A percentile compares a stretch with the other conserved stretches of the same genome.
phyloP scores from a whole-genome alignment of 2,113 vertebrate genomes.

The Genyomyrus donnyi region DNA sequence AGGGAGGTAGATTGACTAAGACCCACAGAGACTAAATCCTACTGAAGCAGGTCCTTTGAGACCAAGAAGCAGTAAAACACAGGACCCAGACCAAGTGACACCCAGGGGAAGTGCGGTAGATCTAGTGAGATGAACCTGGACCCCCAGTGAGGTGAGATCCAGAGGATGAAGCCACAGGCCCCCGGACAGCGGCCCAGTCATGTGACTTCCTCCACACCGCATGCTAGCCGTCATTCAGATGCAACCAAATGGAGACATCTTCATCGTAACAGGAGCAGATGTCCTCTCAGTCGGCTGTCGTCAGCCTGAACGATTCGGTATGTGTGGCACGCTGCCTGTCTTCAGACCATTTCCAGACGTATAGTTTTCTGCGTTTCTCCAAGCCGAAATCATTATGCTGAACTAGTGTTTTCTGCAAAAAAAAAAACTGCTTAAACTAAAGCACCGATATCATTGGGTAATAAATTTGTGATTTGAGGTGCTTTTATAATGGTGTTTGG shows the following conservation, averaged over 20 bases:
- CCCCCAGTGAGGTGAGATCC: not conserved
- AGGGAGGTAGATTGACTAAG: not conserved
- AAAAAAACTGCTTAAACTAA: not conserved
- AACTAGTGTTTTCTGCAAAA: not conserved
- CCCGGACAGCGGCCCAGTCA: not conserved
- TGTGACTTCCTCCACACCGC: not conserved
- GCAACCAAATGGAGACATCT: conserved; percentile 28
- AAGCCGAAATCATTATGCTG: too few relatives aligned
- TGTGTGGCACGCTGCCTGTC: conserved; percentile 41
- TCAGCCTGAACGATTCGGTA: conserved; percentile 45
- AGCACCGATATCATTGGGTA: not conserved
- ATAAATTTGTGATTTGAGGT: not conserved
- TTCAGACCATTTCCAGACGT: conserved; percentile 42
- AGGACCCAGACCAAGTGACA: not conserved
- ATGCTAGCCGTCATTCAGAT: conserved; percentile 37
- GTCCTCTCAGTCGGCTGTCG: conserved; percentile 34
- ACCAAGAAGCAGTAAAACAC: not conserved
- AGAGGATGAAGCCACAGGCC: not conserved
- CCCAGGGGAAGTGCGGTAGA: not conserved
- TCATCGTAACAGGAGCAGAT: conserved; percentile 42
- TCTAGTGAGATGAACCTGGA: not conserved
- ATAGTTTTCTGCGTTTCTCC: conserved; percentile 15
- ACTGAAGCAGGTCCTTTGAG: not conserved
- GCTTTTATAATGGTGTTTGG: not conserved
- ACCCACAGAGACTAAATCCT: not conserved